phyloP scores from a whole-genome alignment of 30 jellyfish, hydroid and myxozoan genomes.

The Sanderia malayensis region DNA sequence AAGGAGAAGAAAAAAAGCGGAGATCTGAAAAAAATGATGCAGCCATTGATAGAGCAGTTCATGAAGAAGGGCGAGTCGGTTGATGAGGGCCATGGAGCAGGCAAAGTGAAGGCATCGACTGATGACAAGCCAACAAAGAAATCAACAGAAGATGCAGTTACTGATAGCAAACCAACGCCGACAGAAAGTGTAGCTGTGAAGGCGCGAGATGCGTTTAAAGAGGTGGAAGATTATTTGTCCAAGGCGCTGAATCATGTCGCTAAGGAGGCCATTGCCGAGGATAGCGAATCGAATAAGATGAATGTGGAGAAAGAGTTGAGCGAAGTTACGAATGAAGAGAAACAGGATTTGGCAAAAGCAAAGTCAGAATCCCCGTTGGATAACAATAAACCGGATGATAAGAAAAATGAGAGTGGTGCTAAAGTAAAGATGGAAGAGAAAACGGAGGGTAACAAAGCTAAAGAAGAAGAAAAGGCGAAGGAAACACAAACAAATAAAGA shows the following conservation, averaged over 20 bases:
- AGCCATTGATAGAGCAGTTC: constrained; percentile 33
- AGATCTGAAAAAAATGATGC: constrained; percentile 27
- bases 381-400: neutral
- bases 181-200: constrained; percentile 38
- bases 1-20: constrained; percentile 35
- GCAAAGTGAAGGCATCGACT: constrained; percentile 18
- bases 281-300: constrained; percentile 9
- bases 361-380: constrained; percentile 24
- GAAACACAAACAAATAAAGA: neutral
- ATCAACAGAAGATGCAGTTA: constrained; percentile 14
- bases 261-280: constrained; percentile 60
- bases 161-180: neutral
- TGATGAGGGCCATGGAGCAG: neutral
- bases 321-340: constrained; percentile 37
- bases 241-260: constrained; percentile 91
- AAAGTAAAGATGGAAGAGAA: neutral
- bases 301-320: constrained; percentile 35
- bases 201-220: constrained; percentile 73
- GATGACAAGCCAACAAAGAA: constrained; percentile 2
- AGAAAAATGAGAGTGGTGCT: constrained; percentile 2
- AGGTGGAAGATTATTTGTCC: constrained; percentile 88
- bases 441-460: neutral
- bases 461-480: neutral
- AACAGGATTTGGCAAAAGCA: constrained; percentile 1
- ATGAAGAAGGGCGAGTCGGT: neutral